Evolutionary conservation across 2,113 vertebrate genomes (phyloP).

Genomic region (Axis porcinus): DNA sequence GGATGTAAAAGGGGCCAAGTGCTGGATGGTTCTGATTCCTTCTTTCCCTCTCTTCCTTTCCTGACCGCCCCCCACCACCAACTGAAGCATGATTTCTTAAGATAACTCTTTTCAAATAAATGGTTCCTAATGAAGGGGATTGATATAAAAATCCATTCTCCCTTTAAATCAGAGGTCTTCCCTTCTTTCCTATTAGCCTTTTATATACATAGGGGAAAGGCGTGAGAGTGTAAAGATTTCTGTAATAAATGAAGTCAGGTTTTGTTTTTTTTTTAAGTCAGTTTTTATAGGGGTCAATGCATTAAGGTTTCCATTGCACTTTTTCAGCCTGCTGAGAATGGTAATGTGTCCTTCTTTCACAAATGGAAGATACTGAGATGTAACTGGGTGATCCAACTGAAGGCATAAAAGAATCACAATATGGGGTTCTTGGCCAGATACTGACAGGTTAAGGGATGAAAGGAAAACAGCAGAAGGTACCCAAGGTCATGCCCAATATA

Average conservation of each 20-base stretch:
- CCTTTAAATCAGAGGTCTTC: background rate
- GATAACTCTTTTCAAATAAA: constrained; percentile 21
- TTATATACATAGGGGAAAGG: background rate
- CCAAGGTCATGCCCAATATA: background rate
- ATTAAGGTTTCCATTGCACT: background rate
- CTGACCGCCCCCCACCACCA: background rate
- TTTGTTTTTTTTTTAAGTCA: background rate
- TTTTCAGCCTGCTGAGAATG: background rate
- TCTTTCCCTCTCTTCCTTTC: background rate
- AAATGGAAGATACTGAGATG: background rate
- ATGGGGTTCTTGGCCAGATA: background rate
- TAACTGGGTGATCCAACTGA: background rate
- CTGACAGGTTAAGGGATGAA: background rate
- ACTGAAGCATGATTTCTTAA: background rate
- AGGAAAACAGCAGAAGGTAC: background rate
- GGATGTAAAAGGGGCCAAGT: background rate
- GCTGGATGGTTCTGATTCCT: background rate
- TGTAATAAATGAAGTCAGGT: constrained; percentile 15
- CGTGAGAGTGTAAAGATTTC: background rate
- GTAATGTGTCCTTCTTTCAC: background rate
- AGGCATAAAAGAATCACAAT: background rate
- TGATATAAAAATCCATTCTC: constrained; percentile 7
- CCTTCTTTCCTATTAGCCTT: constrained; percentile 28
- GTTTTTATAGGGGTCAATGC: background rate
- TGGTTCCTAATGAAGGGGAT: background rate